Evolutionary conservation across 2,888 invertebrate genomes (phyloP), one percentile per base, ranked within the genome.

Genomic region (Orthosia gothica): DNA sequence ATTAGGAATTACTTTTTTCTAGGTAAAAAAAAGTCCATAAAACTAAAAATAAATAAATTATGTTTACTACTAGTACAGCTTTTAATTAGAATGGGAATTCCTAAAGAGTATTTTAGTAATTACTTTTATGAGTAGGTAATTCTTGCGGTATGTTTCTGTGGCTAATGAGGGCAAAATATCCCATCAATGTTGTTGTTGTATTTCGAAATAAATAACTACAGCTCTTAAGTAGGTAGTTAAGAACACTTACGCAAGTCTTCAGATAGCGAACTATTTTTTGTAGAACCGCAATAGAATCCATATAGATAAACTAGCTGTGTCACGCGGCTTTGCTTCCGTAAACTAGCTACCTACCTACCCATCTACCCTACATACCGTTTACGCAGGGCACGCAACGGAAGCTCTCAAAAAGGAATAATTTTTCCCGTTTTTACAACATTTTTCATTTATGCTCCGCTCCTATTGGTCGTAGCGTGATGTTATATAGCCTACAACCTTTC

Each of bases 61-160:
- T n/a, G n/a, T n/a, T n/a, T n/a, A n/a, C n/a, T 52, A 68, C 59
- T 63, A 7, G 45, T 40, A 50, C 40, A 76, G 63, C 54, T 54
- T 64, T 67, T 76, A 79, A 79, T 76, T 72, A 76, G 18, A 81
- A 74, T 79, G 64, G 64, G 49, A 74, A 82, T 81, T 76, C 63
- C 74, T 69, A 49, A 61, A 74, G 54, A 69, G 57, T 73, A 67
- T 50, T 52, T 59, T 55, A 64, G 64, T 70, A 58, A 82, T 81
- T 70, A 62, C 45, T 69, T 71, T 74, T 67, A 67, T 70, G 79
- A 81, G 52, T 81, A 40, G 40, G 40, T 40, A 74, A 76, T 64
- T 64, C 47, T 65, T 54, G 55, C 58, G 62, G 59, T 70, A 61
- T 64, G 58, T 71, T 70, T 70, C 18, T 45, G 9, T n/a, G 23